Evolutionary conservation across 2,797 vertebrate species (phyloP).

Genomic region (Anguilla pacifica): DNA sequence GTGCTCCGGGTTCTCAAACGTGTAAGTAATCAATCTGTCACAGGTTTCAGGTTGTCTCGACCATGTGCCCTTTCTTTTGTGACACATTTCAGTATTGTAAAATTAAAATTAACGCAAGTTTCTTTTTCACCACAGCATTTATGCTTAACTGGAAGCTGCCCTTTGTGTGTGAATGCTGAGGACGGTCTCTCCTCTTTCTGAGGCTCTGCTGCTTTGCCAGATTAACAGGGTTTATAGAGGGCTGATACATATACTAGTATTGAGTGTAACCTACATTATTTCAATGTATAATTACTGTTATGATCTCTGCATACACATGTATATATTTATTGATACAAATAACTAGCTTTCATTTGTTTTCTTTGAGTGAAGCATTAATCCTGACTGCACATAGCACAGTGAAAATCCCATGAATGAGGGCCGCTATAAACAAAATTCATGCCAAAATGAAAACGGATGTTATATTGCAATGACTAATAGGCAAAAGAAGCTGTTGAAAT

Average conservation of each 20-base stretch:
- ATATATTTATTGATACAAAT: not conserved
- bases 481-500: not conserved
- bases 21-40: conserved; percentile 5
- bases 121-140: conserved; percentile 9
- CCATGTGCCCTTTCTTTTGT: not conserved
- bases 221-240: not conserved
- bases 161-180: not conserved
- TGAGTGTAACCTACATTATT: not conserved
- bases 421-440: not conserved
- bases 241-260: not conserved
- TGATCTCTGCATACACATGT: not conserved
- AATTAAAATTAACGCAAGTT: not conserved
- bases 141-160: not conserved
- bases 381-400: not conserved
- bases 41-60: not conserved
- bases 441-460: not conserved
- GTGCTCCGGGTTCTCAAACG: not conserved
- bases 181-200: not conserved
- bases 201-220: not conserved
- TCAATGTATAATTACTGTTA: not conserved
- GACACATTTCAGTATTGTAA: not conserved
- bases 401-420: not conserved
- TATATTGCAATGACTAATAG: not conserved
- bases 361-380: not conserved
- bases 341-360: not conserved